Base-by-base conservation (phyloP, 2,797 vertebrate genomes). In the Benthosema pterotum region DNA sequence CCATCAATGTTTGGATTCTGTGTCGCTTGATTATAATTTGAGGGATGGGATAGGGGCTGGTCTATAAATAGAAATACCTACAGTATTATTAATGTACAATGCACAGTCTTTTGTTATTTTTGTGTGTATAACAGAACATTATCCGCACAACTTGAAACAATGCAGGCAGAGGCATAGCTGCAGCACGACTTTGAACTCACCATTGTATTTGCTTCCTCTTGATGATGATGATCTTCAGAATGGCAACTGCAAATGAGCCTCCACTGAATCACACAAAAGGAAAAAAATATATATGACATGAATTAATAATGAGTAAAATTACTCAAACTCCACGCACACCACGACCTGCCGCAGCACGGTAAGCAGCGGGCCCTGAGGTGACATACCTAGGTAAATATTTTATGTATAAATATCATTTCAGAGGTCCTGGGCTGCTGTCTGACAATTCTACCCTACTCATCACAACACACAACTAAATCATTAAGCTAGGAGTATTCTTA, bases 291-390 rank as follows among this genome's bases (percentile, higher is more conserved):
- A 59, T 69, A 78, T 54, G 32, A 68, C 74, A 84, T 92, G 77
- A 92, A 92, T 90, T 84, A 90, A 83, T 91, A 86, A 93, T 91
- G 80, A 85, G 80, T 47, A 76, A 89, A 90, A 91, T 90, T 82
- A 91, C 86, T 92, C 81, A 89, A 89, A 88, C 82, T 79, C 78
- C 70, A n/a, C n/a, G 80, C 83, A 75, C 86, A 87, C 74, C 74
- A 63, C 55, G 79, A 85, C 80, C 84, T 87, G 81, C 87, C 47
- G 74, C 78, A 74, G 81, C 77, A 79, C 65, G 22, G 77, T 69
- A 81, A 84, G 87, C 82, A 66, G 68, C 38, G 69, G 77, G 85
- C 87, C 89, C 87, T 72, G 74, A 87, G 87, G 89, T 92, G 89
- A 87, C 87, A 87, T 77, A 62, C 65, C 76, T 69, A 45, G 83